Conservation (phyloP, 53 echinoderm and acorn worm species). For the Hippasteria phrygiana region DNA sequence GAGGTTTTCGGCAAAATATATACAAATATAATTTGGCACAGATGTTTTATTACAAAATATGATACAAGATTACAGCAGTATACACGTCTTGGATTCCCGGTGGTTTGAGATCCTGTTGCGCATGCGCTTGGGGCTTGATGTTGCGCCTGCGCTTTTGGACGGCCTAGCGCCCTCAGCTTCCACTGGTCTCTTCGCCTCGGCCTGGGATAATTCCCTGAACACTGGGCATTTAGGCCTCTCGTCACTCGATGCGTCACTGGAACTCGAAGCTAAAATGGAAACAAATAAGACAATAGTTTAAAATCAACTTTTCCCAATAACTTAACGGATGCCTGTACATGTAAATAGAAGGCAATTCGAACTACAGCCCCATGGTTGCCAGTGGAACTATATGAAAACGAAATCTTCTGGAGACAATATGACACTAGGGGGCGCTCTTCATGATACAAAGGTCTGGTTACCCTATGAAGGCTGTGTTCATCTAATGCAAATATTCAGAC, state of each 20-base stretch:
- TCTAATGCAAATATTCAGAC: too few relatives aligned
- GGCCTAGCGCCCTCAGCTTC: slow-evolving; percentile 15
- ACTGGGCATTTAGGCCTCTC: slow-evolving; percentile 44
- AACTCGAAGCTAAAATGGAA: slow-evolving; percentile 10
- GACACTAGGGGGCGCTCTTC: too few relatives aligned
- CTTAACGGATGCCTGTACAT: too few relatives aligned
- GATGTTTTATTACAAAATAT: slow-evolving; percentile 19
- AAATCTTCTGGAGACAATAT: too few relatives aligned
- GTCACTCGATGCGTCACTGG: slow-evolving; percentile 11
- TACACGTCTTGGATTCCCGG: slow-evolving; percentile 67
- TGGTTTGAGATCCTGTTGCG: slow-evolving; percentile 58
- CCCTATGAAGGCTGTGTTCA: too few relatives aligned
- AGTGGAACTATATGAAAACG: too few relatives aligned
- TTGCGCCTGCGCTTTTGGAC: slow-evolving; percentile 26
- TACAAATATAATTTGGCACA: slow-evolving; percentile 43
- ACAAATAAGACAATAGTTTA: not conserved
- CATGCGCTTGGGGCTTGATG: slow-evolving; percentile 44
- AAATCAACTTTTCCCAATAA: not conserved
- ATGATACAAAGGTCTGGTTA: too few relatives aligned
- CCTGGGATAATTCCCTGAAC: slow-evolving; percentile 26
- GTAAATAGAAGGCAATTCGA: too few relatives aligned
- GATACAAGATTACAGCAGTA: slow-evolving; percentile 17
- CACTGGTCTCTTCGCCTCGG: slow-evolving; percentile 3
- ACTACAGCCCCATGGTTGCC: too few relatives aligned
- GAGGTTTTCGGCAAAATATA: slow-evolving; percentile 42